These are phyloP conservation scores for Hypsibius dujardini DNA, from an alignment of 1,140 invertebrate genomes.

Conservation along the genomic window DNA sequence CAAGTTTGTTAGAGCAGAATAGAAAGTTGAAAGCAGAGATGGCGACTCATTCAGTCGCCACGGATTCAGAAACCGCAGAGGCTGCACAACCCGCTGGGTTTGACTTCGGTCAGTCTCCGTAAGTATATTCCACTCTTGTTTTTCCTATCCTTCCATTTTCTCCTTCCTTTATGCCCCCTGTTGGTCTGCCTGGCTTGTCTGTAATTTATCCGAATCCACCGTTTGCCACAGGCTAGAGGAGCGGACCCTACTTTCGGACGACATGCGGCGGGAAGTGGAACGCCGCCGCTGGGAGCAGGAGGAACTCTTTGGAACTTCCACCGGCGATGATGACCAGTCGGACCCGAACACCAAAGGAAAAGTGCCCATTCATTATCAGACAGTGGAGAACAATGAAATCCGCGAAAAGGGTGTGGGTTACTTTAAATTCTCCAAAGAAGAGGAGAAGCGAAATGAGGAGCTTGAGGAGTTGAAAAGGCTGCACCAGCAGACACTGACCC, in stretches of 20 bases:
- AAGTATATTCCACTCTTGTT: background rate
- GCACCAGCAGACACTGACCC: background rate
- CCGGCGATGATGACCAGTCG: background rate
- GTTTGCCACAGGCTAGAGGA: background rate
- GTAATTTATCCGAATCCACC: too few relatives aligned
- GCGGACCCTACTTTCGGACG: background rate
- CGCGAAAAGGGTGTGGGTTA: background rate
- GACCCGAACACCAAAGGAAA: background rate
- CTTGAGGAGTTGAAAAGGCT: background rate
- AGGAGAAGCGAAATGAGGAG: background rate
- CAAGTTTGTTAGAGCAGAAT: slow-evolving; percentile 6
- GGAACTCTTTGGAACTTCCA: background rate
- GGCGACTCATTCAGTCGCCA: background rate
- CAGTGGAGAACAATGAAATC: background rate
- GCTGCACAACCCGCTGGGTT: background rate
- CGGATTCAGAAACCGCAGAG: background rate
- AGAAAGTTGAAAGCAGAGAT: background rate
- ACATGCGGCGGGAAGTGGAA: slow-evolving; percentile 14
- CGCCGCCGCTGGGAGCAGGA: background rate
- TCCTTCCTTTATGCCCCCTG: too few relatives aligned
- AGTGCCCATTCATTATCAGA: background rate
- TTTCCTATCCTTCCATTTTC: background rate
- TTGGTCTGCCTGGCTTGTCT: too few relatives aligned
- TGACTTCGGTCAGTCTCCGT: slow-evolving; percentile 3
- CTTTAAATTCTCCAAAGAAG: background rate